These are phyloP conservation scores for Ips nitidus DNA, from an alignment of 1,140 invertebrate genomes.

Conservation along the genomic window DNA sequence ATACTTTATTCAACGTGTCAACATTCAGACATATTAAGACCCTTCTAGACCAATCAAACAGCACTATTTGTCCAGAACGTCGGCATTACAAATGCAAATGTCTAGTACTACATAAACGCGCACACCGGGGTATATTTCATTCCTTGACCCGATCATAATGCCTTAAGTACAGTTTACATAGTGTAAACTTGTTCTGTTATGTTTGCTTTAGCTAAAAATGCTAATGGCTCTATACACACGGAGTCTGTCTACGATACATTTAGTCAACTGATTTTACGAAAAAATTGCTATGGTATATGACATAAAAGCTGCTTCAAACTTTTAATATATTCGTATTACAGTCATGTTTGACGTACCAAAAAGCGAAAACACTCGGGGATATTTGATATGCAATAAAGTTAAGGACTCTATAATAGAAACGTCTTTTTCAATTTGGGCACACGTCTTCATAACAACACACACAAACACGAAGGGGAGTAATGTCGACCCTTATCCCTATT, in stretches of 20 bases:
- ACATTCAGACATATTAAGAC: no score
- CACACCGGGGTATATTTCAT: conserved; percentile 11
- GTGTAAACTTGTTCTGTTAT: conserved; percentile 17
- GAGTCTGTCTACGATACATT: neutral
- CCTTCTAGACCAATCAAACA: no score
- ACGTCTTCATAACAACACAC: neutral
- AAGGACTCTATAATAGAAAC: conserved; percentile 7
- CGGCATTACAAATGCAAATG: conserved; percentile 14
- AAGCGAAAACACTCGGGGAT: neutral
- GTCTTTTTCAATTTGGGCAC: conserved; percentile 14
- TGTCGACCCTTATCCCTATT: neutral
- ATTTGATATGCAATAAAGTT: conserved; percentile 19
- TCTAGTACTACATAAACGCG: neutral
- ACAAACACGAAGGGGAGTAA: neutral
- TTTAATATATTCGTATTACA: conserved; percentile 1
- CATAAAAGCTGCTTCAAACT: neutral
- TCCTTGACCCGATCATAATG: conserved; percentile 14
- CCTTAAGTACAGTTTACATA: conserved; percentile 17
- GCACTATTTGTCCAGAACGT: neutral
- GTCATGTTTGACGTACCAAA: conserved; percentile 1
- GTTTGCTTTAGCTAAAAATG: conserved; percentile 18
- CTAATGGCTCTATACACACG: conserved; percentile 21
- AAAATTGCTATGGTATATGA: no score
- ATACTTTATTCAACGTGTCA: no score
- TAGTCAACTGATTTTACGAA: neutral